Evolutionary conservation across 2,888 invertebrate genomes (phyloP).

Genomic region (Eristalis tenax): DNA sequence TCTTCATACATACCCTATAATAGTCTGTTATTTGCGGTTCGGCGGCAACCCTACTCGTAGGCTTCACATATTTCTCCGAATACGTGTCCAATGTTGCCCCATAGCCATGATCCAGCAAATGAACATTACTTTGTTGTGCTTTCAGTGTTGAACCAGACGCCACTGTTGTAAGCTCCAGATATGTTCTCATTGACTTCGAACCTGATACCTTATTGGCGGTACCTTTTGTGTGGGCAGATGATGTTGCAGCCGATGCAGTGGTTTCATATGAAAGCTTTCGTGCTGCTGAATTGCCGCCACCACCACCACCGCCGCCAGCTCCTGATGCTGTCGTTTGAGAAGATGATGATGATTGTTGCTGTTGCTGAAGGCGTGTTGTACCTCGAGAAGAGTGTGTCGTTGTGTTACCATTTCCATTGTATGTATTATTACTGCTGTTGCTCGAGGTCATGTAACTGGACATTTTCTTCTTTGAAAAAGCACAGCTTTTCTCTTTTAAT

Average conservation of each 20-base stretch:
- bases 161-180: constrained; percentile 48
- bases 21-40: constrained; percentile 80
- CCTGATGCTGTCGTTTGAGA: constrained; percentile 72
- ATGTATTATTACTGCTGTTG: constrained; percentile 67
- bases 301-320: neutral
- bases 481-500: constrained; percentile 38
- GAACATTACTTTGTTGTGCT: constrained; percentile 78
- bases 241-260: constrained; percentile 28
- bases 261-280: constrained; percentile 72
- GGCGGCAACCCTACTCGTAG: constrained; percentile 80
- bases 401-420: constrained; percentile 73
- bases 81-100: constrained; percentile 87
- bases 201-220: constrained; percentile 41
- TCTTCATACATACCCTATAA: constrained; percentile 77
- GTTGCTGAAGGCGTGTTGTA: constrained; percentile 70
- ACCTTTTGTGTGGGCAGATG: constrained; percentile 45
- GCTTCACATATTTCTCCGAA: constrained; percentile 80
- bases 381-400: constrained; percentile 66
- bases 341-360: constrained; percentile 70
- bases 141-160: constrained; percentile 24
- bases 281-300: constrained; percentile 49
- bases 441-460: constrained; percentile 66
- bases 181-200: constrained; percentile 57
- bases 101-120: constrained; percentile 93
- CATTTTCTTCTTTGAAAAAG: constrained; percentile 58